A percentile compares a stretch with the other conserved stretches of the same genome.
phyloP scores from a whole-genome alignment of 2,888 invertebrate genomes.

The Chorisops tibialis region DNA sequence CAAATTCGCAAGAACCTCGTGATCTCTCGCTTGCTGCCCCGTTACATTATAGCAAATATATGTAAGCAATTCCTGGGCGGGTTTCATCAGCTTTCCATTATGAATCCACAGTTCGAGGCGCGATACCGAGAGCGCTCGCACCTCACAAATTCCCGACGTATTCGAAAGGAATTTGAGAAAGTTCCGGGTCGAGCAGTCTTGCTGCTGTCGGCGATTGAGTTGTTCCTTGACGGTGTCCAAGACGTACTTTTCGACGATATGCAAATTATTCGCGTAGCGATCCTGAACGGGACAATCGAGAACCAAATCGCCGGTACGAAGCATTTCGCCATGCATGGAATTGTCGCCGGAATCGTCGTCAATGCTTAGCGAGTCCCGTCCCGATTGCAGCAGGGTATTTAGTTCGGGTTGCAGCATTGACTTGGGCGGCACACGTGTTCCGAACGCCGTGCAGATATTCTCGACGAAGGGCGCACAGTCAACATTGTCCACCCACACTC shows the following conservation, averaged over 20 bases:
- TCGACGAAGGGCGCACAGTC: slow-evolving; percentile 89
- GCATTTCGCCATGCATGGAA: slow-evolving; percentile 48
- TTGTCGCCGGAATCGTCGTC: slow-evolving; percentile 57
- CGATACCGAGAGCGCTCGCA: slow-evolving; percentile 49
- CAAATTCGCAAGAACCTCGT: slow-evolving; percentile 75
- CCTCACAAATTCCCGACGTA: slow-evolving; percentile 82
- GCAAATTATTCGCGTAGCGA: slow-evolving; percentile 56
- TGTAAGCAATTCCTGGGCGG: slow-evolving; percentile 87
- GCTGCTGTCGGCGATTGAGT: slow-evolving; percentile 77
- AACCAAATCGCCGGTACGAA: slow-evolving; percentile 50
- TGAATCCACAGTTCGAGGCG: slow-evolving; percentile 92
- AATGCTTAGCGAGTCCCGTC: slow-evolving; percentile 36
- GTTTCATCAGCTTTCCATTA: slow-evolving; percentile 89
- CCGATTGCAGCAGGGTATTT: slow-evolving; percentile 37
- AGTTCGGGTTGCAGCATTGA: slow-evolving; percentile 38
- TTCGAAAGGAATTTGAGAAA: slow-evolving; percentile 81
- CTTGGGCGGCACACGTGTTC: slow-evolving; percentile 45
- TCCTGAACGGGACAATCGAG: slow-evolving; percentile 55
- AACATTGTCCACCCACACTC: slow-evolving; percentile 90
- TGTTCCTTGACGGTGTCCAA: slow-evolving; percentile 86
- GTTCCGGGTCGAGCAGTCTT: slow-evolving; percentile 83
- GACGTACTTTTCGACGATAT: slow-evolving; percentile 66
- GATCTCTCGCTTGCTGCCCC: slow-evolving; percentile 63
- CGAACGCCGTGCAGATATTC: slow-evolving; percentile 67
- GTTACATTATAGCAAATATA: slow-evolving; percentile 89